A percentile compares a stretch with the other conserved stretches of the same genome.
Conservation (phyloP, 2,797 vertebrate genomes). For the Acrocephalus scirpaceus region DNA sequence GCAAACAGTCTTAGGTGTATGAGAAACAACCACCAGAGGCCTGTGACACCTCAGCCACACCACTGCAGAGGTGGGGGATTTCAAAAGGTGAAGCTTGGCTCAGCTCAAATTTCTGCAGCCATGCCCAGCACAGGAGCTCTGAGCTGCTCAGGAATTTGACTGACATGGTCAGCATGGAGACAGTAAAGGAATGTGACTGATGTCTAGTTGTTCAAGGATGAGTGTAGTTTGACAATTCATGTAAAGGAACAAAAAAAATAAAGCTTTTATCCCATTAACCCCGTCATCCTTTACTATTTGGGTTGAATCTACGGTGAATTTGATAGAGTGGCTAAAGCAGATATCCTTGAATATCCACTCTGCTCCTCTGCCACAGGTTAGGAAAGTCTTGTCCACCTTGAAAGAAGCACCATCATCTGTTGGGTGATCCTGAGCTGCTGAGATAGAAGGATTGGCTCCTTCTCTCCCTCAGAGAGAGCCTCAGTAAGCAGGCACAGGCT, state of each 20-base stretch:
- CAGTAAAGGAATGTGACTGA: background rate
- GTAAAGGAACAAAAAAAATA: background rate
- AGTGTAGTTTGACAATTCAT: background rate
- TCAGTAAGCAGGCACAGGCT: conserved; percentile 11
- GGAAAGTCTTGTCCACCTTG: background rate
- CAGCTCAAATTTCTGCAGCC: background rate
- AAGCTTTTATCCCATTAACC: background rate
- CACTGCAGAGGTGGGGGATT: background rate
- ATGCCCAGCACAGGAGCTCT: background rate
- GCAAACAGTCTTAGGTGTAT: background rate
- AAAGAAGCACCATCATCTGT: background rate
- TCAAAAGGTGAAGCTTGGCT: background rate
- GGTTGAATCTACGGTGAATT: background rate
- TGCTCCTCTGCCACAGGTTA: background rate
- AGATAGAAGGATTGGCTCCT: background rate
- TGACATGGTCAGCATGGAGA: background rate
- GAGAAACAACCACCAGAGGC: background rate
- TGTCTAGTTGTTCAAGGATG: background rate
- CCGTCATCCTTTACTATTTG: background rate
- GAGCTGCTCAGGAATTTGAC: background rate
- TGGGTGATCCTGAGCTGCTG: fast-evolving
- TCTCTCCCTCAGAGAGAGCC: background rate
- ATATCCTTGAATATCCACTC: background rate
- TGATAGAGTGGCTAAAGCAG: background rate
- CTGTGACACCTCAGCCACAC: fast-evolving